These are phyloP conservation scores for Prenolepis imparis DNA, from an alignment of 2,888 invertebrate species.

Conservation along the genomic window DNA sequence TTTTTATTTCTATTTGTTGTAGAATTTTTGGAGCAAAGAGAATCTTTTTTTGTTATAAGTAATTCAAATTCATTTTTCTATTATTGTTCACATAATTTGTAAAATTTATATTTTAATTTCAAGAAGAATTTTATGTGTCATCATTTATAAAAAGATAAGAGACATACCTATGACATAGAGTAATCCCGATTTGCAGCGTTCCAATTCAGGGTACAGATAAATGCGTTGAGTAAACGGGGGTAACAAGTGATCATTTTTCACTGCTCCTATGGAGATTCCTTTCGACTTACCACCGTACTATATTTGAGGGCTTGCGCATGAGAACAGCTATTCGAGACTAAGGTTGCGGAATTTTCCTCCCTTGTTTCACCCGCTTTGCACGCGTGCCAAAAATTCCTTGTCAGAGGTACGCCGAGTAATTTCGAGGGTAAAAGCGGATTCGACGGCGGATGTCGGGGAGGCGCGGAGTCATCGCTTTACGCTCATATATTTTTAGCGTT, in stretches of 20 bases:
- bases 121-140: too few species aligned
- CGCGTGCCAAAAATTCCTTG: constrained; percentile 64
- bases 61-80: not conserved
- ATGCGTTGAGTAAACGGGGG: constrained; percentile 31
- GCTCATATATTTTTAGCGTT: constrained; percentile 77
- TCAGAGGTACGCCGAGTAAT: constrained; percentile 67
- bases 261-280: constrained; percentile 27
- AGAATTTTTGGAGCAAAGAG: not conserved
- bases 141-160: not conserved
- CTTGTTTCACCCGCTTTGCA: constrained; percentile 20
- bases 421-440: constrained; percentile 78
- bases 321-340: constrained; percentile 41
- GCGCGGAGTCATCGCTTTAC: constrained; percentile 77
- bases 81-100: too few species aligned
- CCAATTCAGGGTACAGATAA: not conserved
- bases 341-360: constrained; percentile 32
- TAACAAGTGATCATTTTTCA: constrained; percentile 41
- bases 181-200: not conserved
- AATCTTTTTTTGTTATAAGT: not conserved
- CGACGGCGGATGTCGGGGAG: constrained; percentile 18
- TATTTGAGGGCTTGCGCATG: constrained; percentile 39
- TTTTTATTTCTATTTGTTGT: not conserved
- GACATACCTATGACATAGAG: not conserved
- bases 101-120: not conserved
- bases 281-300: constrained; percentile 42